A percentile compares a stretch with the other conserved stretches of the same genome.
phyloP scores from a whole-genome alignment of 1,140 invertebrate genomes.

The Brachionus angularis region DNA sequence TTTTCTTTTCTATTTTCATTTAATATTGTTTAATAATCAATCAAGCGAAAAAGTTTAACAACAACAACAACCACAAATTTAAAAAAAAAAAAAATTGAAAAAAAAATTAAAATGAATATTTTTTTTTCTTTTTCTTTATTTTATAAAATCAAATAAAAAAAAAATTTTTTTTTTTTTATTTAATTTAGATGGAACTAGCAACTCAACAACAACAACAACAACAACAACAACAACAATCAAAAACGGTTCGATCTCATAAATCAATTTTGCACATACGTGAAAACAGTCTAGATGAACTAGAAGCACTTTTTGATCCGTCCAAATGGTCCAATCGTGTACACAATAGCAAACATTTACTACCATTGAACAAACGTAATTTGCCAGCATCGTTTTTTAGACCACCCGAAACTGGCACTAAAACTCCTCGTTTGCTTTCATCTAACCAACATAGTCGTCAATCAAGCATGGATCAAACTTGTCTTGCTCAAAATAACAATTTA shows the following conservation, averaged over 20 bases:
- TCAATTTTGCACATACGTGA: conserved; percentile 30
- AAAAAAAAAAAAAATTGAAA: not conserved
- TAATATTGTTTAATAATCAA: conserved; percentile 10
- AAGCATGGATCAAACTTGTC: conserved; percentile 8
- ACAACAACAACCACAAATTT: not conserved
- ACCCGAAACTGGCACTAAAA: conserved; percentile 35
- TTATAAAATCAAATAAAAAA: not conserved
- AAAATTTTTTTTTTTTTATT: too few species aligned
- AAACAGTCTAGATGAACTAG: conserved; percentile 40
- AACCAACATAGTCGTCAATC: conserved; percentile 25
- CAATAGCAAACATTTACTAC: too few species aligned
- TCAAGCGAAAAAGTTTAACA: conserved; percentile 1
- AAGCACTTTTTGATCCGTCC: conserved; percentile 35
- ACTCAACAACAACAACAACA: conserved; percentile 15
- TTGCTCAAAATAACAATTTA: not conserved
- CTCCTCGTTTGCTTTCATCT: not conserved
- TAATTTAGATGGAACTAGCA: conserved; percentile 24
- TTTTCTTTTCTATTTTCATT: not conserved
- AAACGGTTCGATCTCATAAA: not conserved
- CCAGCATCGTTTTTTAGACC: conserved; percentile 31
- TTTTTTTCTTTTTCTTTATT: conserved; percentile 11
- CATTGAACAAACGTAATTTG: conserved; percentile 13
- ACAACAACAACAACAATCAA: conserved; percentile 16
- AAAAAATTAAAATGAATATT: not conserved
- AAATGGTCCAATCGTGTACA: conserved; percentile 27